Base-by-base conservation (phyloP, 1,140 invertebrate species). In the Camponotus vicinus region DNA sequence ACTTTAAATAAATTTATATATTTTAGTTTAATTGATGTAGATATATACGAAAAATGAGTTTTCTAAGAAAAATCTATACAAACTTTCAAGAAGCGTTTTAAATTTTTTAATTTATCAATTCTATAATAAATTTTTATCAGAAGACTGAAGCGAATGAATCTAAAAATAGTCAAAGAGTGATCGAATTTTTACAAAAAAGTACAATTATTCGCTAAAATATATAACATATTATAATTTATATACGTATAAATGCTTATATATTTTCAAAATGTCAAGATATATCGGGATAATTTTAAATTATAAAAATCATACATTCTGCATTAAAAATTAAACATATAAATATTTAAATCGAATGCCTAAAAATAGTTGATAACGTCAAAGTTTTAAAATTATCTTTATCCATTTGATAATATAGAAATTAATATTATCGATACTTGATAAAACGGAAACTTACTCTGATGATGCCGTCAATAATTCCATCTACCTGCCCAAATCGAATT, bases 361-460 rank as follows among this genome's bases (percentile, higher is more conserved):
- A 55, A 75, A 40, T n/a, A 1, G 34, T 75, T 52, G n/a, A 59
- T 59, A 75, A 75, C 59, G 32, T 75, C 52, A 59, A 59, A 2
- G 18, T 32, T 73, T 49, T 75, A 59, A 52, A 18, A 52, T 52
- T 52, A 52, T 52, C 13, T 13, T 45, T 11, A 13, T 11, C 4
- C 45, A 49, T 5, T 52, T 52, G 13, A 52, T 52, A 52, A 18
- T 18, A 52, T 52, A 52, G 15, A 52, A 52, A 52, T 52, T 15
- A 18, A 52, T 52, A 52, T 0, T 52, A 52, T 15, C 0, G 49
- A 52, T 13, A 49, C 3, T 18, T 1, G 49, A 52, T 52, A 52
- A 52, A 52, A 18, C 13, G 4, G 15, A 52, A 52, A 52, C 18
- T 52, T 52, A 18, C 49, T 52, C 3, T 52, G 15, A 15, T 13